Percentiles rank a stretch among this genome's conserved stretches.
These are phyloP conservation scores for Puma concolor DNA, from an alignment of 2,113 vertebrate genomes.

Conservation along the genomic window DNA sequence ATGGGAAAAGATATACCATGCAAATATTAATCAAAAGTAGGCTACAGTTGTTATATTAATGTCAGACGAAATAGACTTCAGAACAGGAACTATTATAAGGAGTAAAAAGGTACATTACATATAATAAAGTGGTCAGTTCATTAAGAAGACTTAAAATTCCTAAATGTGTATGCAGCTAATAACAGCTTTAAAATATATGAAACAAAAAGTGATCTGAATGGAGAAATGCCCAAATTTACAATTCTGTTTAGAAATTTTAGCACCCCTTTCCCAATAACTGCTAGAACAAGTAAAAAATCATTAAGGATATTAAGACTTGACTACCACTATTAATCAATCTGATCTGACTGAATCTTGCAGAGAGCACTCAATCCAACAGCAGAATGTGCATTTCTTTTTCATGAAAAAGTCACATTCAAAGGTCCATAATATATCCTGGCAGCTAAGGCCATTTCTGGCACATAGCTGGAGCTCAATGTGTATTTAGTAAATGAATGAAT, in stretches of 20 bases:
- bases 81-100: neutral
- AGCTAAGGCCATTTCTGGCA: neutral
- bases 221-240: neutral
- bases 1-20: neutral
- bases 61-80: neutral
- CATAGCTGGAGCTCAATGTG: neutral
- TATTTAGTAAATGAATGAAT: neutral
- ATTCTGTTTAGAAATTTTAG: neutral
- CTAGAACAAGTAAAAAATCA: neutral
- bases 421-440: neutral
- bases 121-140: neutral
- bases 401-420: neutral
- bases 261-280: neutral
- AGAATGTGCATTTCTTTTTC: neutral
- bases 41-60: neutral
- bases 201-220: neutral
- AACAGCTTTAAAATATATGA: neutral
- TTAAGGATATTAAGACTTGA: neutral
- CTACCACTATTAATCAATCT: neutral
- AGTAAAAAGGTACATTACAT: neutral
- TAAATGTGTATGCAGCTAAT: neutral
- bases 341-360: neutral
- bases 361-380: neutral
- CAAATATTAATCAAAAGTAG: neutral
- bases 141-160: neutral